Evolutionary conservation across 2,797 vertebrate genomes (phyloP), one percentile per base, ranked within the genome.

Genomic region (Spea hammondii): DNA sequence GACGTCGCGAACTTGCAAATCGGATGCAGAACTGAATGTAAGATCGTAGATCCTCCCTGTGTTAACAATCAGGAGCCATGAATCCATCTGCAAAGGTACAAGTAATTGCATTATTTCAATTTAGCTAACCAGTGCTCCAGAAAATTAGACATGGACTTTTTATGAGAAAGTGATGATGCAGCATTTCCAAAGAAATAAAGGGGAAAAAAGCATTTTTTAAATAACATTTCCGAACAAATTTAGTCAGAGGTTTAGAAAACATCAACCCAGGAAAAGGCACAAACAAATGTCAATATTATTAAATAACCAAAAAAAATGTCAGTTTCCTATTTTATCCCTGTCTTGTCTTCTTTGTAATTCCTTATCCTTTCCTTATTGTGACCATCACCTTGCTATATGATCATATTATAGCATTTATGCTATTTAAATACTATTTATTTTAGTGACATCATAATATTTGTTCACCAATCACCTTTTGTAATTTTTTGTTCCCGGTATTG

Each of bases 31-130:
- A 17, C 76, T 17, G 51, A 48, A 69, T 73, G 49, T 12, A 17
- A 72, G 72, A 77, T 69, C 44, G 10, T 48, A 82, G 79, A 74
- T 70, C 79, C 70, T 69, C 74, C 70, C 67, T 48, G 55, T 66
- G 51, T 60, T 68, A 67, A 68, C 47, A 77, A 11, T 49, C 70
- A n/a, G 7, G 5, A 8, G 12, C 69, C 70, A 60, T 68, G 65
- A 77, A 82, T 73, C 68, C 75, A 77, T 82, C 73, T 82, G 57
- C 64, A 46, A 64, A 82, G 79, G 79, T 77, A 69, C 79, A 73
- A 77, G 79, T 77, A 82, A 82, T 82, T 69, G 79, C 79, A 77
- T 77, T 77, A 70, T 82, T 82, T 82, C 79, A 82, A 82, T 82
- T 77, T 82, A 77, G 70, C 69, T 73, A 82, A 77, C 79, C 79